A percentile compares a stretch with the other conserved stretches of the same genome.
Conservation (phyloP, 2,113 vertebrate genomes). For the Dicerorhinus sumatrensis region DNA sequence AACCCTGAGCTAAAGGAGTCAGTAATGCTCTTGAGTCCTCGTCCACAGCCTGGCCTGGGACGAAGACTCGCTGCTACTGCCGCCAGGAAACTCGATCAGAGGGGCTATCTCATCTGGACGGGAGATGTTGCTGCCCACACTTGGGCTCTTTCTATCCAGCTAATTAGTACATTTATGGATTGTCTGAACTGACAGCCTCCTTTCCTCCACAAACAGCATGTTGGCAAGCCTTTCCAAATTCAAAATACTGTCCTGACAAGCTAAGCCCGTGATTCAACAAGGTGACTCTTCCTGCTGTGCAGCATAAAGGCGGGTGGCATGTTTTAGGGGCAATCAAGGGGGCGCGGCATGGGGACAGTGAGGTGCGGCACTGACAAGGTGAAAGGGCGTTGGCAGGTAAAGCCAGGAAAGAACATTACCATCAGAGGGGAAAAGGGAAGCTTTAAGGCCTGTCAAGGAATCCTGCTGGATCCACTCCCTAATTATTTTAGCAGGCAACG, state of each 20-base stretch:
- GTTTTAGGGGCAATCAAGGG: not conserved
- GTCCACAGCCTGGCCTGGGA: not conserved
- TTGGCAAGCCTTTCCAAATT: not conserved
- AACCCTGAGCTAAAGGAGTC: not conserved
- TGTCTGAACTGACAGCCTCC: not conserved
- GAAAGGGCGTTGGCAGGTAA: not conserved
- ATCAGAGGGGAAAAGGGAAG: not conserved
- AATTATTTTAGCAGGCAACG: not conserved
- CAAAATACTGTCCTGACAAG: not conserved
- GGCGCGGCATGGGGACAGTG: not conserved
- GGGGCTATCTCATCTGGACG: not conserved
- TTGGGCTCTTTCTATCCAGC: not conserved
- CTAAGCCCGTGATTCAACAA: not conserved
- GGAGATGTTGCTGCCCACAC: not conserved
- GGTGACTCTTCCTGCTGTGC: not conserved
- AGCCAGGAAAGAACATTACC: too few species aligned
- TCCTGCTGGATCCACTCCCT: not conserved
- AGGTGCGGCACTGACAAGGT: not conserved
- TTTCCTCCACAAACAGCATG: not conserved
- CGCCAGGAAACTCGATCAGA: not conserved
- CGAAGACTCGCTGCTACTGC: fast-evolving
- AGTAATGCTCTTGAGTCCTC: not conserved
- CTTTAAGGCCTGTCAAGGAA: not conserved
- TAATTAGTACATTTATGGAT: not conserved
- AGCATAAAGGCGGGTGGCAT: not conserved